Conservation (phyloP, 2,113 vertebrate genomes). For the Calidris pygmaea region DNA sequence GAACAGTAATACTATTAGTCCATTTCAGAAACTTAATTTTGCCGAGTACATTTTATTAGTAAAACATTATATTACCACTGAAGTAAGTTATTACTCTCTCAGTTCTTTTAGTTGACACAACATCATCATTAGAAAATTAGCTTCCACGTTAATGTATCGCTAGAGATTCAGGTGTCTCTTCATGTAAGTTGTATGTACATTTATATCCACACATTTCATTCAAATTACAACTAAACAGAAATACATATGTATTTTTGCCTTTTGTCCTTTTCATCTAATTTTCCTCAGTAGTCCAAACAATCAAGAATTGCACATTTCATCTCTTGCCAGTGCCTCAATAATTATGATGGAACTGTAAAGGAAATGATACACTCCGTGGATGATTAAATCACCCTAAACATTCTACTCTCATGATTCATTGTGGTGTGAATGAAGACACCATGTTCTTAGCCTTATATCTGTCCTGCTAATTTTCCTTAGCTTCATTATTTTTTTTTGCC, state of each 20-base stretch:
- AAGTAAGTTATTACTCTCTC: not conserved
- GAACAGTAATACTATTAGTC: not conserved
- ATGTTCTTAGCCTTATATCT: constrained; percentile 25
- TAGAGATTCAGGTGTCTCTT: not conserved
- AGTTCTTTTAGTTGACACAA: not conserved
- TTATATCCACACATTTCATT: not conserved
- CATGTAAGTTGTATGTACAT: not conserved
- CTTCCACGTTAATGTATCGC: not conserved
- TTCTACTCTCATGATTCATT: constrained; percentile 33
- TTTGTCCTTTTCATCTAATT: not conserved
- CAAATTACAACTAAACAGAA: not conserved
- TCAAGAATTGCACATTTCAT: not conserved
- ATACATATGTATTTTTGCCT: not conserved
- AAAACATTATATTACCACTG: not conserved
- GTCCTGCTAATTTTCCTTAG: constrained; percentile 55
- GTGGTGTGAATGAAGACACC: constrained; percentile 35
- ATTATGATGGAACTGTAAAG: constrained; percentile 35
- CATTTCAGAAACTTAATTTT: not conserved
- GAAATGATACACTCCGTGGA: not conserved
- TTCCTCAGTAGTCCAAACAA: constrained; percentile 7
- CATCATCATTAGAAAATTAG: not conserved
- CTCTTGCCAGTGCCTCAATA: constrained; percentile 27
- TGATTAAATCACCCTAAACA: constrained; percentile 58
- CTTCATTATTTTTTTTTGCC: constrained; percentile 28
- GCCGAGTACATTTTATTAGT: not conserved